Evolutionary conservation across 2,113 vertebrate species (phyloP), one percentile per base, ranked within the genome.

Genomic region (Xiphophorus maculatus): DNA sequence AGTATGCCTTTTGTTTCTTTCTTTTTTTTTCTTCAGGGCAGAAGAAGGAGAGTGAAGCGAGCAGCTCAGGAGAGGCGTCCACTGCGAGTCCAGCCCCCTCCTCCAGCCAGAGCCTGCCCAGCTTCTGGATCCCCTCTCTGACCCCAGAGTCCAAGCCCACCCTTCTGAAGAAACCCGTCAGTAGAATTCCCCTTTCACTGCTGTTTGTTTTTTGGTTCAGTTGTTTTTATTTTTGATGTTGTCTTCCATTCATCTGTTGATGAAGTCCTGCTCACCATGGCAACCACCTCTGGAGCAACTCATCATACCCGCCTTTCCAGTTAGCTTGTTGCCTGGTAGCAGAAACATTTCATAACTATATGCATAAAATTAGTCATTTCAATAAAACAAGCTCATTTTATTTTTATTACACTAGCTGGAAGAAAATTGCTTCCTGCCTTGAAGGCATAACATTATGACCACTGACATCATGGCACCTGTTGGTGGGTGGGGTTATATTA

Each of bases 101-200:
- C 2, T 90, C 90, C 66, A 82, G 84, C 66, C 84, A 92, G 61
- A 74, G 62, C 42, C 93, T 97, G 66, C 97, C 97, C 75, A 97
- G 97, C 74, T 98, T 98, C 84, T 98, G 97, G 97, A 94, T 98
- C 48, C 97, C 97, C 0, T 95, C 93, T 0, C 93, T 98, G 71
- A 98, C 97, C 0, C 97, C 97, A 0, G 95, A 97, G 81, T 94
- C 96, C 32, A 97, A 98, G 65, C 94, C 96, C 70, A 94, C 95
- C 1, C 81, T 92, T 17, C 65, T 98, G 33, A 96, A 95, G 85
- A 98, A 97, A 87, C 97, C 97, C 3, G 97, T 97, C 82, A 94
- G 96, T 83, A 4, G 40, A 64, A 44, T 27, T 19, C 25, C 4
- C 1, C 17, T 42, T 15, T 42, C 13, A 0, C 14, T 42, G 40